These are phyloP conservation scores for Trichopoda pennipes DNA, from an alignment of 2,888 invertebrate genomes.

Conservation along the genomic window DNA sequence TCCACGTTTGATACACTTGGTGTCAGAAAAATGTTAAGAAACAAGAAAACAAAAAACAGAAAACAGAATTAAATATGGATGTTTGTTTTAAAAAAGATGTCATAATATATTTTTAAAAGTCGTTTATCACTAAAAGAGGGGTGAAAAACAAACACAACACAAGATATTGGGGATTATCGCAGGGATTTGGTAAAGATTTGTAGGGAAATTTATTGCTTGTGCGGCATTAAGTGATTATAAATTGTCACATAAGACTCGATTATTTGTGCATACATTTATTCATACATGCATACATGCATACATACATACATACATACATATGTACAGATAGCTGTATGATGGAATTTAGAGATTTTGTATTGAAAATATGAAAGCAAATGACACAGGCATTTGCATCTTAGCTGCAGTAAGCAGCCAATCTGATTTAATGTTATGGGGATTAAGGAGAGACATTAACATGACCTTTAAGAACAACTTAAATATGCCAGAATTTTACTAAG, in stretches of 20 bases:
- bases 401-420: neutral
- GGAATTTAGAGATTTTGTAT: conserved; percentile 10
- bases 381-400: neutral
- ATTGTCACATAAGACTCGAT: conserved; percentile 40
- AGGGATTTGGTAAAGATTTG: conserved; percentile 58
- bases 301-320: neutral
- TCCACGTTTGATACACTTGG: conserved; percentile 50
- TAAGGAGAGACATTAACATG: neutral
- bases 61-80: conserved; percentile 46
- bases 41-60: conserved; percentile 10
- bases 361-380: conserved; percentile 10
- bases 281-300: neutral
- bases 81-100: conserved; percentile 54
- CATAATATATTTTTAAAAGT: conserved; percentile 60
- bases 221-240: conserved; percentile 58
- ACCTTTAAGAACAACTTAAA: neutral
- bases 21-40: conserved; percentile 56
- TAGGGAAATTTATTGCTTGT: conserved; percentile 55
- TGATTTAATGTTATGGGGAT: neutral
- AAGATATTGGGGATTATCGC: conserved; percentile 24
- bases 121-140: conserved; percentile 51
- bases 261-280: neutral
- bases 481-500: no score
- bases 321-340: neutral
- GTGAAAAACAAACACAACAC: neutral